phyloP scores from a whole-genome alignment of 1,140 invertebrate species.

The Scylla paramamosain region DNA sequence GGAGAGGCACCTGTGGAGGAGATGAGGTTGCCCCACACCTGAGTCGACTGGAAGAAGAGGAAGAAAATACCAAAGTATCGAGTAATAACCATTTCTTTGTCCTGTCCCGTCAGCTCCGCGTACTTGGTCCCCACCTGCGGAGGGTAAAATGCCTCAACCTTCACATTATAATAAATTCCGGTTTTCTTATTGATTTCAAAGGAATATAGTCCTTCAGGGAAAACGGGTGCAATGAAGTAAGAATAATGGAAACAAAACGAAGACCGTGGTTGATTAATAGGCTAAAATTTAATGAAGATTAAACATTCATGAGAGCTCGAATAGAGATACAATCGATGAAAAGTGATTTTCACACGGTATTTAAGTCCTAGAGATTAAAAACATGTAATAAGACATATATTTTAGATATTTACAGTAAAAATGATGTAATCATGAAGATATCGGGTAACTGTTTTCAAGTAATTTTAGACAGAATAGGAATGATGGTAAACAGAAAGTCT shows the following conservation, averaged over 20 bases:
- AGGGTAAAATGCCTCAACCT: neutral
- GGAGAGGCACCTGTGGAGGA: constrained; percentile 88
- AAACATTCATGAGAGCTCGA: neutral
- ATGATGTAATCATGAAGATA: too few species aligned
- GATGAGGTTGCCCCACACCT: constrained; percentile 97
- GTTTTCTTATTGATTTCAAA: neutral
- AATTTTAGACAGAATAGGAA: too few species aligned
- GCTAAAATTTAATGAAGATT: neutral
- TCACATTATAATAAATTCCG: neutral
- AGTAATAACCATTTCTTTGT: constrained; percentile 92
- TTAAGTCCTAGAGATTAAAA: too few species aligned
- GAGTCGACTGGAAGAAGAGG: constrained; percentile 96
- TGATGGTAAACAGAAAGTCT: too few species aligned
- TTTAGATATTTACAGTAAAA: too few species aligned
- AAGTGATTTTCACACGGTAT: too few species aligned
- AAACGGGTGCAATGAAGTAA: too few species aligned
- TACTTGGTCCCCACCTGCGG: constrained; percentile 81
- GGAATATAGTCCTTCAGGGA: neutral
- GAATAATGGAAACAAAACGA: neutral
- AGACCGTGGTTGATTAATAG: neutral
- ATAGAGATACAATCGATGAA: too few species aligned
- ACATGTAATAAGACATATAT: too few species aligned
- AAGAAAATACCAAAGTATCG: constrained; percentile 99
- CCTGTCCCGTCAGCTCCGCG: constrained; percentile 92
- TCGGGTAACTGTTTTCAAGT: too few species aligned